Evolutionary conservation across 2,888 invertebrate species (phyloP), one percentile per base, ranked within the genome.

Genomic region (Atherix ibis): DNA sequence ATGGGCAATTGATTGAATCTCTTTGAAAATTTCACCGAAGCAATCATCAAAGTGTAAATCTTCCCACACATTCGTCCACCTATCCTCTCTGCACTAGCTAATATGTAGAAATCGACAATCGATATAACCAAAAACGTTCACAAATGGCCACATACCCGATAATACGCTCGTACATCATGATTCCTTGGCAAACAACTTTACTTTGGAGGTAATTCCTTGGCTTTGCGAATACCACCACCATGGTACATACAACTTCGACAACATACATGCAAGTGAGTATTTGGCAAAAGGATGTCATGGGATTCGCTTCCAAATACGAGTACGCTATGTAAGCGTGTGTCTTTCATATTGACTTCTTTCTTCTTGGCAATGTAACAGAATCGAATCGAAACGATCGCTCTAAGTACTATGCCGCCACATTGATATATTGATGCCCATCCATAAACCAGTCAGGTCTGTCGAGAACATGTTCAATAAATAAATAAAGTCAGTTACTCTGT

Each of bases 391-490:
- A 37, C 41, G 6, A 8, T 22, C 43, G 43, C 40, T 41, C 43
- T 43, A 42, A 45, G 45, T 39, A 44, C 43, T 41, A 43, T 41
- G 43, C 41, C 42, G 41, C 40, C 39, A 40, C 37, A 40, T 38
- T 44, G 46, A 46, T 46, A 44, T 44, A 46, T 46, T 46, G 44
- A 46, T 46, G 44, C 40, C 42, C 41, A 46, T 46, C 46, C 42
- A 44, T 44, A 46, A 46, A 46, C 40, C 42, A 44, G 44, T 46
- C 46, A 41, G 39, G 42, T 41, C 44, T 46, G 46, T 46, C 46
- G 44, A 44, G 41, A 43, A 39, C 46, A 46, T 46, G 46, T 43
- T 46, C 44, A 43, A 46, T 46, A 44, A 46, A 46, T 46, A 46
- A 44, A 46, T 44, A 44, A 44, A 43, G 42, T 44, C 43, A 41